Base-by-base conservation (phyloP, 1,140 invertebrate species). In the Metopolophium dirhodum region DNA sequence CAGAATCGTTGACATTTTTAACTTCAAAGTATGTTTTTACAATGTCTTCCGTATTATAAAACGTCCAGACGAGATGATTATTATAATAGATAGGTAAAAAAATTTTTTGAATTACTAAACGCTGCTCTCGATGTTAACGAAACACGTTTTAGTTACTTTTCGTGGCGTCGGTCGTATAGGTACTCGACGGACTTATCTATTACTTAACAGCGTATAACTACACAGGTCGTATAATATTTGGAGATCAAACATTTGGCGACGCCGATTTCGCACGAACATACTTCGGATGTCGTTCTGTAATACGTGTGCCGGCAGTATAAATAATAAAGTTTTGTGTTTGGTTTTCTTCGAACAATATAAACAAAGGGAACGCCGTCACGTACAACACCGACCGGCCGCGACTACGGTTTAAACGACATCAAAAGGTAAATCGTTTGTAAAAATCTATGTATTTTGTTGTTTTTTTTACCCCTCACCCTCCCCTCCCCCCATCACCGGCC, bases 401-500 rank as follows among this genome's bases (percentile, higher is more conserved):
- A 87, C 45, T 45, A 87, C 14, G 41, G 85, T 87, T 49, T 87
- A 87, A 87, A 51, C 85, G 26, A 49, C 86, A 49, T 87, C 86
- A 87, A 87, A 87, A 45, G 61, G 57, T 77, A 91, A 47, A 91
- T 91, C 61, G 90, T 82, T 68, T 91, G 90, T 91, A 45, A 47
- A 82, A 77, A 68, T 77, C 30, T 30, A 49, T 49, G 85, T 30
- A 41, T 37, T 91, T 91, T 91, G 35, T 68, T 91, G 35, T 47
- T 51, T 54, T 54, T 51, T 54, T 54, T 7, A 20, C 18, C 20
- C 61, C 6, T 41, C 41, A 4, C 61, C 0, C n/a, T 30, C 26
- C n/a, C 61, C 26, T 30, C 22, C 83, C 1, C 41, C 8, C n/a
- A n/a, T n/a, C n/a, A n/a, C n/a, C 0, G 11, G 26, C 41, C 11